Conservation (phyloP, 2,113 vertebrate species). For the Ageneiosus marmoratus region DNA sequence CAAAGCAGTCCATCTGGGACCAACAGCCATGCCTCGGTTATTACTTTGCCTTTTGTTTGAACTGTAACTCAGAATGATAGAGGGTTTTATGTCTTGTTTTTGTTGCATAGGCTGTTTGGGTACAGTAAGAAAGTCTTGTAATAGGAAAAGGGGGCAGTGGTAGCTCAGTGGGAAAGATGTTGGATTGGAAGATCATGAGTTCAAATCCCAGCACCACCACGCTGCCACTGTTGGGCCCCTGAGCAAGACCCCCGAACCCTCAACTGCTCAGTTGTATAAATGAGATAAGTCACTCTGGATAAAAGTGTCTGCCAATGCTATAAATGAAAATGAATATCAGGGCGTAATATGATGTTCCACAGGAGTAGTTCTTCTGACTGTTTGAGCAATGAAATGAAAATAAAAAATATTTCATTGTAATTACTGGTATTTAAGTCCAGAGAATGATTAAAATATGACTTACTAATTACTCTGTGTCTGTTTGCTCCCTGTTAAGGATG, state of each 20-base stretch:
- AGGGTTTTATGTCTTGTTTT: neutral
- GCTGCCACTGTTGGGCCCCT: too few species aligned
- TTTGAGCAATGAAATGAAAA: neutral
- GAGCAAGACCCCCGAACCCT: too few species aligned
- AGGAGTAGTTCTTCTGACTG: neutral
- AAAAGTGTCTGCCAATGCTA: too few species aligned
- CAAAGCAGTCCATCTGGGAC: neutral
- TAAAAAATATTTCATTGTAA: neutral
- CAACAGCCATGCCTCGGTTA: neutral
- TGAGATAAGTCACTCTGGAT: too few species aligned
- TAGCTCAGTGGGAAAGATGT: too few species aligned
- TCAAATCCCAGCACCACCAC: too few species aligned
- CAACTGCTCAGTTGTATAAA: too few species aligned
- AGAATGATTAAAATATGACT: neutral
- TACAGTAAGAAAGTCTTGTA: neutral
- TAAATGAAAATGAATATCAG: neutral
- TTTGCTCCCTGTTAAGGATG: neutral
- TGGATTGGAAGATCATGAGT: too few species aligned
- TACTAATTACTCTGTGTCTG: constrained; percentile 16
- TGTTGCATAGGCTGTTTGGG: neutral
- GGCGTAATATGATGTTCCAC: neutral
- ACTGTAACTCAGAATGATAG: neutral
- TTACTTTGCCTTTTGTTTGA: too few species aligned
- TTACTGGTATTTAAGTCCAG: constrained; percentile 8
- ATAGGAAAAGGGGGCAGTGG: too few species aligned